These are phyloP conservation scores for Tholera decimalis DNA, from an alignment of 2,888 invertebrate genomes.

Conservation along the genomic window DNA sequence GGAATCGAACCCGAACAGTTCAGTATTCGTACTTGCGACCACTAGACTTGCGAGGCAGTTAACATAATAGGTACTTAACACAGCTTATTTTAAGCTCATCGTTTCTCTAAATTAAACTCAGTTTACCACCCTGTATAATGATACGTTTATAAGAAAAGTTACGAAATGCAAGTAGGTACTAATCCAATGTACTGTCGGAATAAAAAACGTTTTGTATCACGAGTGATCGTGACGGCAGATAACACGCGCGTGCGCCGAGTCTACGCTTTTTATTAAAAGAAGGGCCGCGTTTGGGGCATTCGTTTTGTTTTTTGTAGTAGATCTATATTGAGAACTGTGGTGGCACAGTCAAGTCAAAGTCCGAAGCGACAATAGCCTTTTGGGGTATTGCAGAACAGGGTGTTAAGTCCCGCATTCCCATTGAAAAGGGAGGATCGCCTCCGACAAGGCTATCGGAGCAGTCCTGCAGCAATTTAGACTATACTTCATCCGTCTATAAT, in stretches of 20 bases:
- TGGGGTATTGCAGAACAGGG: no score
- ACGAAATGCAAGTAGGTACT: slow-evolving; percentile 59
- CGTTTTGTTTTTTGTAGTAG: slow-evolving; percentile 9
- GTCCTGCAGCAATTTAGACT: no score
- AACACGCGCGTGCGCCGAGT: slow-evolving; percentile 62
- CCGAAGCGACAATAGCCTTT: no score
- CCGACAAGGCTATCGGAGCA: no score
- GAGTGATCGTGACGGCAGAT: slow-evolving; percentile 76
- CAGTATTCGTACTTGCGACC: no score
- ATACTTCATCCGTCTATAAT: no score
- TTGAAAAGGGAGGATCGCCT: no score
- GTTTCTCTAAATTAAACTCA: background rate
- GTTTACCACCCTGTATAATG: slow-evolving; percentile 43
- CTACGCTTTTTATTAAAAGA: slow-evolving; percentile 47
- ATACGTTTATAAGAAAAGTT: slow-evolving; percentile 45
- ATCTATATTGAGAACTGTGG: no score
- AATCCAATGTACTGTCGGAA: slow-evolving; percentile 48
- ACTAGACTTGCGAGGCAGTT: background rate
- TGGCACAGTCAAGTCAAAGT: no score
- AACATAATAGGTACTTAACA: no score
- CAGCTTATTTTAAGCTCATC: slow-evolving; percentile 7
- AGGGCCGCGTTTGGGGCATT: slow-evolving; percentile 4
- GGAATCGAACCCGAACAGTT: no score
- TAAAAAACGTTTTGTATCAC: slow-evolving; percentile 69
- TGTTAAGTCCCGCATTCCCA: no score